Base-by-base conservation (phyloP, 2,113 vertebrate genomes). In the Ailuropoda melanoleuca region DNA sequence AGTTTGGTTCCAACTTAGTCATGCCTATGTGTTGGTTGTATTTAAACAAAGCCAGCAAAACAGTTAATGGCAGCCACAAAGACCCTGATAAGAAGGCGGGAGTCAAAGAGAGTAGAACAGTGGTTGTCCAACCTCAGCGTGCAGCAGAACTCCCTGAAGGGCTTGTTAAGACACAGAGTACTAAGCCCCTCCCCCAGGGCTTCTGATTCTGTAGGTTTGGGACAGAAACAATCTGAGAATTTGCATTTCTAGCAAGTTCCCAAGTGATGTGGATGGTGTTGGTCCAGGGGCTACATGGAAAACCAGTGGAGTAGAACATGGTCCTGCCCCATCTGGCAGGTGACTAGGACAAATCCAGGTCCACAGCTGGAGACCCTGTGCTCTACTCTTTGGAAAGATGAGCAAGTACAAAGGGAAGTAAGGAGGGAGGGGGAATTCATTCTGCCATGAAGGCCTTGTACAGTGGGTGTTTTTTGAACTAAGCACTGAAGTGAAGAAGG, bases 1-100 rank as follows among this genome's bases (percentile, higher is more conserved):
- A 95, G 19, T 80, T 0, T 1, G 0, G 3, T 96, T 80, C 86
- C 95, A 4, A 93, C 94, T 95, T 94, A 93, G 78, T 72, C 31
- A n/a, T 90, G 48, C 74, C 13, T 77, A 24, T 89, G 26, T 93
- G 50, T 90, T 96, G 21, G 39, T 62, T 92, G 43, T 64, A n/a
- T 94, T 93, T 96, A 90, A 95, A 96, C 58, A 94, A n/a, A 80
- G 23, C 26, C 64, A 93, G 39, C 34, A 95, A 93, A 97, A 94
- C n/a, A 48, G 37, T 91, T 97, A 78, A 93, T 31, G 70, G 86
- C 39, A 93, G 58, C 56, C 62, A 78, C 13, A 86, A 83, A 39
- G 66, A 97, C 17, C 60, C 24, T 50, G 70, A 94, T 56, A 95
- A 46, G 87, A 93, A 97, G 50, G n/a, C 92, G 4, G 7, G 39